Percentiles rank a stretch among this genome's conserved stretches.
Conservation (phyloP, 2,113 vertebrate species). For the Burhinus bistriatus region DNA sequence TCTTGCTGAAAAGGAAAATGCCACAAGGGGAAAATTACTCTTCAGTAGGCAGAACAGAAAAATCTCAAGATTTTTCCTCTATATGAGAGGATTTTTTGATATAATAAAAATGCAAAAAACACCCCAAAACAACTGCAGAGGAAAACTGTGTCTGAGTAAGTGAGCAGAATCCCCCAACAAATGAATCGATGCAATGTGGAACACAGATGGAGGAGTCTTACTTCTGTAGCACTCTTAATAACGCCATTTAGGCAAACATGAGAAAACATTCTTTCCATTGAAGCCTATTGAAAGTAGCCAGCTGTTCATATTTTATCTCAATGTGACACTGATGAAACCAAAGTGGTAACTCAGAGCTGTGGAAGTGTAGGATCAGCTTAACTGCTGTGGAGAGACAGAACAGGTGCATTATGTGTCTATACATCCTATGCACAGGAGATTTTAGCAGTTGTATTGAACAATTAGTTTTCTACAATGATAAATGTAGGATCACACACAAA, state of each 20-base stretch:
- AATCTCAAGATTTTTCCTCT: neutral
- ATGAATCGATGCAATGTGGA: neutral
- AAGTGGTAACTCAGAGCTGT: neutral
- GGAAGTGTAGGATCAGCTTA: neutral
- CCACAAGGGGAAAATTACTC: neutral
- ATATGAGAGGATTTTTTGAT: neutral
- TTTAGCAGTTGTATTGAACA: neutral
- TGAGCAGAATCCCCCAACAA: neutral
- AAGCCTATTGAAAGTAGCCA: conserved; percentile 36
- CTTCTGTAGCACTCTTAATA: neutral
- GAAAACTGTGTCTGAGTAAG: neutral
- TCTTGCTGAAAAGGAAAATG: neutral
- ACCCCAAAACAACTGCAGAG: too few relatives aligned
- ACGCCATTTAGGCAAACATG: neutral
- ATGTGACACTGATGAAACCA: conserved; percentile 29
- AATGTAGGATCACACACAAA: neutral
- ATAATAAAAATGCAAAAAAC: neutral
- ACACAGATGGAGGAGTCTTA: neutral
- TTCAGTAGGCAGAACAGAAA: neutral
- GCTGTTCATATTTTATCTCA: conserved; percentile 54
- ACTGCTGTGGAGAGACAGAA: conserved; percentile 12
- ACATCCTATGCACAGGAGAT: neutral
- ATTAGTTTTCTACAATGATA: neutral
- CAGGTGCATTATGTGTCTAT: conserved; percentile 25
- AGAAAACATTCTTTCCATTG: conserved; percentile 58